phyloP scores from a whole-genome alignment of 2,888 invertebrate species.

The Harpalus rubripes region DNA sequence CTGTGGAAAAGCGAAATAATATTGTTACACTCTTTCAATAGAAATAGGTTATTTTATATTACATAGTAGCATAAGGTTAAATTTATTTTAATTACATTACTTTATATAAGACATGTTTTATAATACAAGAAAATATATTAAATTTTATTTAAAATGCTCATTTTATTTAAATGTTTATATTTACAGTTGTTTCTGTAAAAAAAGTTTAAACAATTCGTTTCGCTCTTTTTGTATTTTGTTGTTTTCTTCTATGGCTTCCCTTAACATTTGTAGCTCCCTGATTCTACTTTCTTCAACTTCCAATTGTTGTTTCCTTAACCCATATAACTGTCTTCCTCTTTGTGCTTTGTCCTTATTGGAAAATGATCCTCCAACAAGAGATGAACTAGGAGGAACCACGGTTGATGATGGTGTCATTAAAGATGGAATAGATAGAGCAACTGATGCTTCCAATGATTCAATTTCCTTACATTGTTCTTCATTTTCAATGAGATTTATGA shows the following conservation, averaged over 20 bases:
- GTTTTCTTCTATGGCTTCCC: conserved; percentile 14
- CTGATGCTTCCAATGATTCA: not conserved
- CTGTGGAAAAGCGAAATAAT: conserved; percentile 12
- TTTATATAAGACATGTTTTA: not conserved
- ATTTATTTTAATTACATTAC: conserved; percentile 8
- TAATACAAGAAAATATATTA: not conserved
- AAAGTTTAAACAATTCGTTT: not conserved
- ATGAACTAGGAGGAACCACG: not conserved
- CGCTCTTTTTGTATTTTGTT: conserved; percentile 5
- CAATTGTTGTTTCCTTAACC: not conserved
- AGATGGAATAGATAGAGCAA: not conserved
- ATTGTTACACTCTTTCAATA: not conserved
- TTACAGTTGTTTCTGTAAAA: not conserved
- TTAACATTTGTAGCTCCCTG: not conserved
- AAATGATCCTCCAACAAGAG: not conserved
- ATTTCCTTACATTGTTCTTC: not conserved
- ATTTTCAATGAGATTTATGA: not conserved
- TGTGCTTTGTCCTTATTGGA: not conserved
- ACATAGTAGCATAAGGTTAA: not conserved
- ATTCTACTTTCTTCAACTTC: not conserved
- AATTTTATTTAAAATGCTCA: not conserved
- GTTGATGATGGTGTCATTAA: not conserved
- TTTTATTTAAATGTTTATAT: conserved; percentile 29
- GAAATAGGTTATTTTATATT: not conserved
- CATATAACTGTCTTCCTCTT: not conserved